Conservation (phyloP, 2,797 vertebrate species). For the Neosalanx taihuensis region DNA sequence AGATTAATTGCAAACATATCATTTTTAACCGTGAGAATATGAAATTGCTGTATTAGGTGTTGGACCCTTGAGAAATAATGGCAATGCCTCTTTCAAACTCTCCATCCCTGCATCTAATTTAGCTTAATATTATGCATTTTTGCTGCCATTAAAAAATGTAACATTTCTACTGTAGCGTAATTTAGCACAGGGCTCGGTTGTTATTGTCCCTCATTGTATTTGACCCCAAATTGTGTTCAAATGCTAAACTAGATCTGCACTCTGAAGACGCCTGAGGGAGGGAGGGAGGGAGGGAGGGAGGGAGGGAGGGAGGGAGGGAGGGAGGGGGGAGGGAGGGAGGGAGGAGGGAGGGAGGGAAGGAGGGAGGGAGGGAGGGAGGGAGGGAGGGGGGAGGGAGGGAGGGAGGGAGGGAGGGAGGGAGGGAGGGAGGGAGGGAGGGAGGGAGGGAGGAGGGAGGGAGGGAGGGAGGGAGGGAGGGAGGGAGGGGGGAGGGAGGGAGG, state of each 20-base stretch:
- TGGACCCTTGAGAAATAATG: not conserved
- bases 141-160: not conserved
- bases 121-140: constrained; percentile 29
- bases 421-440: not conserved
- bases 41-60: not conserved
- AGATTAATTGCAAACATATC: constrained; percentile 6
- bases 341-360: not conserved
- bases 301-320: not conserved
- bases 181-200: not conserved
- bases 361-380: not conserved
- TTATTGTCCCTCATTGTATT: not conserved
- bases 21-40: not conserved
- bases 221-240: constrained; percentile 10
- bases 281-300: not conserved
- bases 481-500: no score
- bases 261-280: constrained; percentile 13
- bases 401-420: not conserved
- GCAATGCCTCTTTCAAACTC: constrained; percentile 28
- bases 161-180: not conserved
- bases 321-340: not conserved
- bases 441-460: not conserved
- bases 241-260: constrained; percentile 19
- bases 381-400: not conserved
- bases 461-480: no score
- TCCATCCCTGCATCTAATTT: not conserved